Percentiles rank a stretch among this genome's conserved stretches.
These are phyloP conservation scores for Rhadina sibilatrix DNA, from an alignment of 2,113 vertebrate genomes.

Conservation along the genomic window DNA sequence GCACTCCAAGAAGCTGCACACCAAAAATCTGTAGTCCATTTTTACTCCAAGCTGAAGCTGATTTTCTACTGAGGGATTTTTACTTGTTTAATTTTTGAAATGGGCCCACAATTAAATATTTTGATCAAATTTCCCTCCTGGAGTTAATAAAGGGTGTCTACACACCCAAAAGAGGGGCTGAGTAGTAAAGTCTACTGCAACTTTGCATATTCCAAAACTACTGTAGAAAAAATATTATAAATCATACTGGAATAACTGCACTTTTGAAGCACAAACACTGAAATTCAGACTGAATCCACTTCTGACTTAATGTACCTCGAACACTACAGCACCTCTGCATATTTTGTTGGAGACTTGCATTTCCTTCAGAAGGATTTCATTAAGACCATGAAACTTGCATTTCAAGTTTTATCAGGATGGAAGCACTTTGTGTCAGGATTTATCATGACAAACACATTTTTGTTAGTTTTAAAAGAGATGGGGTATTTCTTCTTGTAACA, in stretches of 20 bases:
- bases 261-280: background rate
- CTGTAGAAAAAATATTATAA: background rate
- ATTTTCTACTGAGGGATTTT: background rate
- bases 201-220: background rate
- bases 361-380: background rate
- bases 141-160: background rate
- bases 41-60: background rate
- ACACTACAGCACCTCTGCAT: background rate
- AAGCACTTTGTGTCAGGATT: background rate
- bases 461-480: background rate
- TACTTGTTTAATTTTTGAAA: background rate
- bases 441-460: constrained; percentile 3
- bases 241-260: background rate
- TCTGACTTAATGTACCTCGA: background rate
- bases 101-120: background rate
- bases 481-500: constrained; percentile 4
- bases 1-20: background rate
- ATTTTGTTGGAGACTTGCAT: background rate
- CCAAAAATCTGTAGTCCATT: background rate
- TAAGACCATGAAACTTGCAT: constrained; percentile 22
- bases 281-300: background rate
- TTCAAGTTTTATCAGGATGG: background rate
- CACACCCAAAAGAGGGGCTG: background rate
- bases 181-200: background rate
- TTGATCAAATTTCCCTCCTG: background rate